Conservation (phyloP, 2,888 invertebrate genomes). For the Timandra comae region DNA sequence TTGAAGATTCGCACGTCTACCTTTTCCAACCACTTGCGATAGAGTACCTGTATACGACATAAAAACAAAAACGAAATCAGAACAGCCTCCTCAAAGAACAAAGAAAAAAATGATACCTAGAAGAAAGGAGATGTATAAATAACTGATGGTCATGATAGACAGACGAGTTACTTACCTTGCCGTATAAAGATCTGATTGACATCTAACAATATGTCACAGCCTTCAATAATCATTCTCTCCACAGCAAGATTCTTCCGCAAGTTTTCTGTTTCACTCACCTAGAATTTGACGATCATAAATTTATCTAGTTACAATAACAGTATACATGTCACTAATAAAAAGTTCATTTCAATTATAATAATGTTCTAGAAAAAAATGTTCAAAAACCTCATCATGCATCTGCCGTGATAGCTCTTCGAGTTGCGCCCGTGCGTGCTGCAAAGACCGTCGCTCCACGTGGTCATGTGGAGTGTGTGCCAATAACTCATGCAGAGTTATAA, state of each 20-base stretch:
- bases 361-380: no score
- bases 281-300: no score
- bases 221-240: constrained; percentile 95
- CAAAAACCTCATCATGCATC: constrained; percentile 95
- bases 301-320: neutral
- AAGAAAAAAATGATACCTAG: no score
- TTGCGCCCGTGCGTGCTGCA: constrained; percentile 91
- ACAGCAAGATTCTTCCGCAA: constrained; percentile 93
- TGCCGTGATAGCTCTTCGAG: constrained; percentile 90
- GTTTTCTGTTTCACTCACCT: constrained; percentile 95
- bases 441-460: constrained; percentile 92
- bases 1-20: constrained; percentile 59
- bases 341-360: neutral
- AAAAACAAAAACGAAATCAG: no score
- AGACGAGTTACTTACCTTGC: constrained; percentile 79
- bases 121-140: no score
- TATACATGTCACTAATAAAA: neutral
- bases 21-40: constrained; percentile 82
- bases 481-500: constrained; percentile 92
- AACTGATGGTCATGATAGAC: neutral
- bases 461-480: constrained; percentile 95
- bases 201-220: constrained; percentile 93
- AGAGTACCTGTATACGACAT: constrained; percentile 78
- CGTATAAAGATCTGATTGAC: constrained; percentile 95
- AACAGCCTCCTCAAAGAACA: no score